Base-by-base conservation (phyloP, 2,113 vertebrate species). In the Condylura cristata region DNA sequence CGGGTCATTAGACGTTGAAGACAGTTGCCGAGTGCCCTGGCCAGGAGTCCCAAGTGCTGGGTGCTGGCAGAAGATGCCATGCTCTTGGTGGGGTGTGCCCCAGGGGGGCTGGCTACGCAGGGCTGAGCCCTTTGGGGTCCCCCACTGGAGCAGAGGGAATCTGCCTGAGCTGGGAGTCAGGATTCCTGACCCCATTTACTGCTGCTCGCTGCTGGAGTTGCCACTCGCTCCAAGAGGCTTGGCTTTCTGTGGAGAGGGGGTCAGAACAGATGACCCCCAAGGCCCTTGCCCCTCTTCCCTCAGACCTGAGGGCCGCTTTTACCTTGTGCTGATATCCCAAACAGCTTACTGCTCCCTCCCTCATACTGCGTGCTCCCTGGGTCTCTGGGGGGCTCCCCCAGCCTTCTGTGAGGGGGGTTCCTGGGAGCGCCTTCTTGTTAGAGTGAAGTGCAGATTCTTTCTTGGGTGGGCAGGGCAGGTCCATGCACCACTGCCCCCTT, bases 391-490 rank as follows among this genome's bases (percentile, higher is more conserved):
- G 26, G 26, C 56, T 6, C 58, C 26, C 26, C n/a, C 8, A 20
- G 26, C 28, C 26, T 11, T 88, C 30, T 12, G 34, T 79, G 89
- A 63, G 72, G 41, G 2, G 66, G 34, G 56, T 68, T 93, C n/a
- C 48, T 46, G 66, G 51, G 78, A 92, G 37, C 9, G 26, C 30
- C 44, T 30, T 92, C 83, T 91, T 96, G 94, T 72, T 74, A 95
- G 91, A 94, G 56, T 86, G 24, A 63, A 24, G 30, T 22, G 46
- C 74, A 48, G 89, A 3, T 44, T 48, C 81, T 84, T 34, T 51
- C 48, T 92, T 90, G 44, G 58, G 24, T 71, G 83, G 86, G 79
- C 66, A 26, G 26, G 48, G n/a, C 20, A 13, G 78, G 41, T n/a
- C 34, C 66, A 32, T n/a, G 12, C 30, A 8, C 72, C 48, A 48